Evolutionary conservation across 2,888 invertebrate genomes (phyloP), one percentile per base, ranked within the genome.

Genomic region (Metalampra italica): DNA sequence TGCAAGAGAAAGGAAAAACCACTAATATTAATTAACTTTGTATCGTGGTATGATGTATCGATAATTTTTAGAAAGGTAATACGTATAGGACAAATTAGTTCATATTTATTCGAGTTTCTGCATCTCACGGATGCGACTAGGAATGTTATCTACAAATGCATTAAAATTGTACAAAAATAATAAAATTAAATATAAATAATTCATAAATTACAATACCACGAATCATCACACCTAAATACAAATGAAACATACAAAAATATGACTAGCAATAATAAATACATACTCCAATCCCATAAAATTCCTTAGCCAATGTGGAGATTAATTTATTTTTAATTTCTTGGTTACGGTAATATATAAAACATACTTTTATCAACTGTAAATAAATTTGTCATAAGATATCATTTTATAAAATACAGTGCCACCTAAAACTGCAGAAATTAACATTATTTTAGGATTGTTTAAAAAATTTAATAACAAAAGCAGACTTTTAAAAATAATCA

Each of bases 111-210:
- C 32, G 32, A 32, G 8, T 32, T 36, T 36, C n/a, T 36, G 36
- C 39, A 14, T 7, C 9, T 9, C 14, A 12, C 9, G 14, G 39
- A 13, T 49, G 57, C 54, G 64, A 69, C 70, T 72, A 75, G 79
- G 79, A 79, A 79, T 80, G 75, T 74, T 62, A 69, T 65, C 64
- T 66, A 67, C 64, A 75, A 75, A 77, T 73, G 73, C 75, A 54
- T 51, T 45, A 51, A 52, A 57, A 12, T 37, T 37, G 37, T 37
- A 37, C 51, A 53, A 9, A 14, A 43, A 13, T 32, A 43, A 32
- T 22, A 5, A 32, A 32, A 9, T 11, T 32, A 32, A 32, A 7
- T 32, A 8, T 40, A 5, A 22, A 8, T 40, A 5, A 22, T 22
- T 12, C 8, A 12, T 37, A 12, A 37, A 37, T 37, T 32, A 32